Percentiles rank a stretch among this genome's conserved stretches.
phyloP scores from a whole-genome alignment of 2,797 vertebrate genomes.

The Bovichtus variegatus region DNA sequence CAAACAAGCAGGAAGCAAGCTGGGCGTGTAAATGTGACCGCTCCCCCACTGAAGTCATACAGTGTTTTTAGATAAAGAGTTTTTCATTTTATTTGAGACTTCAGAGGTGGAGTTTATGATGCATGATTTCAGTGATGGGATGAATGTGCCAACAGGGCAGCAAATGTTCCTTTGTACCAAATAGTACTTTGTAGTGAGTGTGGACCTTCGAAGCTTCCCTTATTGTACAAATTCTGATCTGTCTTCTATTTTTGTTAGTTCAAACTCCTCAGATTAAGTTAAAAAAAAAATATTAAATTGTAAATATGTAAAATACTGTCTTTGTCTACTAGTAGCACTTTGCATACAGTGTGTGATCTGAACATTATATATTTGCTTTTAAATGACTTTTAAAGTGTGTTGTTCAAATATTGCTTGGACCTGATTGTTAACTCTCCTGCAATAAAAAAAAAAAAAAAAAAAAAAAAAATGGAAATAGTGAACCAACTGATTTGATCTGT shows the following conservation, averaged over 20 bases:
- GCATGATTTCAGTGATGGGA: conserved; percentile 34
- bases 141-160: conserved; percentile 59
- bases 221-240: conserved; percentile 49
- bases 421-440: conserved; percentile 60
- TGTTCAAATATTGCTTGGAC: conserved; percentile 33
- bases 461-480: conserved; percentile 27
- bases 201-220: conserved; percentile 56
- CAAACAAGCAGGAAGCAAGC: conserved; percentile 51
- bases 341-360: conserved; percentile 49
- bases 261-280: conserved; percentile 57
- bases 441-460: conserved; percentile 66
- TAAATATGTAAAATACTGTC: conserved; percentile 75
- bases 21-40: conserved; percentile 16
- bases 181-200: conserved; percentile 41
- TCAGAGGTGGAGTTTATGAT: not conserved
- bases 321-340: conserved; percentile 57
- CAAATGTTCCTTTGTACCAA: conserved; percentile 56
- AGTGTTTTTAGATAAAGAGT: conserved; percentile 11
- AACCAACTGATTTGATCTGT: conserved; percentile 39
- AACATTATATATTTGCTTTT: conserved; percentile 47
- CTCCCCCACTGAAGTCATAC: conserved; percentile 28
- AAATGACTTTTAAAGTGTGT: conserved; percentile 38
- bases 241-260: conserved; percentile 60
- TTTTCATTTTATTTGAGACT: conserved; percentile 9
- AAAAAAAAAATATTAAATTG: conserved; percentile 49